These are phyloP conservation scores for Plagodis pulveraria DNA, from an alignment of 2,888 invertebrate species.

Conservation along the genomic window DNA sequence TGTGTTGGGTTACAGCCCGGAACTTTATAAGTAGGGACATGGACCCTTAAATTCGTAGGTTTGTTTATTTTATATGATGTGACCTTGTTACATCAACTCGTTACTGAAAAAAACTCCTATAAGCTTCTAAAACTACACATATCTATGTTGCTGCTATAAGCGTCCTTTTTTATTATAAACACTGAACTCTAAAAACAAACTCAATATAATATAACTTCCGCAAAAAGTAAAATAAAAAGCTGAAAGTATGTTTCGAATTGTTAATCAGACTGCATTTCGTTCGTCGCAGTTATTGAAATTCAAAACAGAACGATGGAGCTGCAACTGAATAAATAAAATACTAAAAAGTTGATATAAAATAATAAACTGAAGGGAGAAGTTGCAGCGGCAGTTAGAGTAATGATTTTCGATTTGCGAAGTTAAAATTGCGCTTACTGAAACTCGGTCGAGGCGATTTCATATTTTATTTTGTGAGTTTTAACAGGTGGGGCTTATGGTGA, in stretches of 20 bases:
- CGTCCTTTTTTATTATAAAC: too few relatives aligned
- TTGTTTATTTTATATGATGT: too few relatives aligned
- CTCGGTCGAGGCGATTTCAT: constrained; percentile 20
- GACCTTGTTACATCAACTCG: too few relatives aligned
- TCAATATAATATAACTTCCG: constrained; percentile 7
- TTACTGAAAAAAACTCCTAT: too few relatives aligned
- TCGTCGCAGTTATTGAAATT: constrained; percentile 39
- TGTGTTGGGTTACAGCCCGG: too few relatives aligned
- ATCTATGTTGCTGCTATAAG: too few relatives aligned
- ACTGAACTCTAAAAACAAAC: too few relatives aligned
- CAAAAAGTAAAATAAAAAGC: constrained; percentile 19
- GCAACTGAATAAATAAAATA: constrained; percentile 46
- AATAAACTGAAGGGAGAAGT: constrained; percentile 43
- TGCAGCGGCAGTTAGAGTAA: constrained; percentile 35
- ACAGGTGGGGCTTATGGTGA: constrained; percentile 15
- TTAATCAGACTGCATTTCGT: constrained; percentile 36
- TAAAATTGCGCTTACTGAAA: constrained; percentile 35
- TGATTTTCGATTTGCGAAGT: constrained; percentile 43
- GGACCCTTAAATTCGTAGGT: too few relatives aligned
- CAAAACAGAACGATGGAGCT: constrained; percentile 32
- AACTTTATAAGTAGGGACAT: too few relatives aligned
- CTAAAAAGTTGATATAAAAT: constrained; percentile 49
- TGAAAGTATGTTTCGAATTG: constrained; percentile 29
- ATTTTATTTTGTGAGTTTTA: constrained; percentile 26
- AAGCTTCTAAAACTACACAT: too few relatives aligned